Conservation (phyloP, 2,888 invertebrate species). For the Polyommatus icarus region DNA sequence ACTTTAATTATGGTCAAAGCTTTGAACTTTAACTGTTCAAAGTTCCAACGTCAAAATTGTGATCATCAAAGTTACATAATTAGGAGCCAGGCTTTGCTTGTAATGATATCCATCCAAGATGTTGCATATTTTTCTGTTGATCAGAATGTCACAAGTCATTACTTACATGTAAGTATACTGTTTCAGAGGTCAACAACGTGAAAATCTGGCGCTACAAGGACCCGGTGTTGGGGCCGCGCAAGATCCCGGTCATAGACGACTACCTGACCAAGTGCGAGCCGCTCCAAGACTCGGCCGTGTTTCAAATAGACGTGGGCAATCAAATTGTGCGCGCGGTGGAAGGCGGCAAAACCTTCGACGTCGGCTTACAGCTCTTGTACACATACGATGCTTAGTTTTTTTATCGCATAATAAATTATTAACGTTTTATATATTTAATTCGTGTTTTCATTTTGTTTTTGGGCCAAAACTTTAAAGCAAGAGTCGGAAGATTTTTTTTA, state of each 20-base stretch:
- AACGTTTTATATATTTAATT: constrained; percentile 45
- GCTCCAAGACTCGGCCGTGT: constrained; percentile 71
- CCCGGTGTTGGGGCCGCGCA: constrained; percentile 86
- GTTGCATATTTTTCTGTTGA: too few relatives aligned
- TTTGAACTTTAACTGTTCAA: too few relatives aligned
- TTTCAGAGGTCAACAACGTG: constrained; percentile 81
- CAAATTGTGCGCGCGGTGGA: constrained; percentile 67
- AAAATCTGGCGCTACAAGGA: constrained; percentile 90
- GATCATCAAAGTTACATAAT: too few relatives aligned
- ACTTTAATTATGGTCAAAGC: too few relatives aligned
- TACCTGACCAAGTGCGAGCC: constrained; percentile 82
- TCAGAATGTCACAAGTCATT: too few relatives aligned
- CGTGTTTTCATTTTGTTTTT: constrained; percentile 26
- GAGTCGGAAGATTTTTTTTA: too few relatives aligned
- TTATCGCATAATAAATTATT: constrained; percentile 46
- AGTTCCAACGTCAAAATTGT: too few relatives aligned
- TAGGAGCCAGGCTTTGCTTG: too few relatives aligned
- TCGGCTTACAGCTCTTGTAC: constrained; percentile 80
- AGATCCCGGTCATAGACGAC: constrained; percentile 85
- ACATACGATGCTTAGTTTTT: constrained; percentile 63
- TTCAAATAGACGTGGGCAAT: constrained; percentile 71
- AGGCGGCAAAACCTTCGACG: constrained; percentile 66
- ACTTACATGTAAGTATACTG: constrained; percentile 44
- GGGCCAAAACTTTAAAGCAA: too few relatives aligned
- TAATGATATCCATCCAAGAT: too few relatives aligned